These are phyloP conservation scores for Hystrix cristata DNA, from an alignment of 2,113 vertebrate genomes.

Conservation along the genomic window DNA sequence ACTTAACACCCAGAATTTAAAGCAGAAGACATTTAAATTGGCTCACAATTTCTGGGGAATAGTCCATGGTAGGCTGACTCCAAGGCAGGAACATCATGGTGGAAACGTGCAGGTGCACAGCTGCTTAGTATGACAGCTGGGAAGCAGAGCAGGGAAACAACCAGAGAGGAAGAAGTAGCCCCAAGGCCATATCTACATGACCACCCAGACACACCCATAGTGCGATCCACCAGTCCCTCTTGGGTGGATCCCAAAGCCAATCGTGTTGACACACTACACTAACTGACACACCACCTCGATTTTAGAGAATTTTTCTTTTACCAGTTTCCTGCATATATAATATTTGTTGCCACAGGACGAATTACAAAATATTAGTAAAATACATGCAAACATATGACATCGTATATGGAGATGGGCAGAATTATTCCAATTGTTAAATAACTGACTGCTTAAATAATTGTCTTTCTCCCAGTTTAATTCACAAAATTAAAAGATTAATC, in stretches of 20 bases:
- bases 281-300: background rate
- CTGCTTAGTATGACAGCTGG: background rate
- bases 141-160: background rate
- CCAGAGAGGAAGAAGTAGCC: background rate
- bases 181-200: background rate
- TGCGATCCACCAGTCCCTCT: background rate
- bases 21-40: background rate
- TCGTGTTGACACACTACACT: background rate
- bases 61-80: background rate
- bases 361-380: background rate
- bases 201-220: background rate
- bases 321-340: background rate
- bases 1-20: background rate
- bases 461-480: background rate
- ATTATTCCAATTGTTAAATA: slow-evolving; percentile 13
- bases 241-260: background rate
- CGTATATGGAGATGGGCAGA: background rate
- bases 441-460: background rate
- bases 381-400: background rate
- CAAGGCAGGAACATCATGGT: background rate
- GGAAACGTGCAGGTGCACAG: background rate
- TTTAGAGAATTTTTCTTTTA: background rate
- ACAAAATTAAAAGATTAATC: slow-evolving; percentile 64
- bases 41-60: background rate
- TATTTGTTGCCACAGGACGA: background rate